Conservation (phyloP, 2,888 invertebrate genomes). For the Cantharis rustica region DNA sequence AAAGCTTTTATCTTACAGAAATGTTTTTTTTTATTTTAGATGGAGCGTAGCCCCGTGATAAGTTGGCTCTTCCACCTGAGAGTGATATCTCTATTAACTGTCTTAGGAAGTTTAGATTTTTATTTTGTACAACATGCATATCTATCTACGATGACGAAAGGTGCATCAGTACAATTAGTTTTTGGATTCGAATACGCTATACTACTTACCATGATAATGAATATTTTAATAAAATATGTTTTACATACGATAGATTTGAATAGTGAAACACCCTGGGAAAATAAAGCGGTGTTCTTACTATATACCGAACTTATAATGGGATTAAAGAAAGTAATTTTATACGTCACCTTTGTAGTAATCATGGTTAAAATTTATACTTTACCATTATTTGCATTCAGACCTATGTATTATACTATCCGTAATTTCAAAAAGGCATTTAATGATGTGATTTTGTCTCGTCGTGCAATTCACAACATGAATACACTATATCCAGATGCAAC, state of each 20-base stretch:
- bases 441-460: slow-evolving; percentile 94
- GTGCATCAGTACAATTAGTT: slow-evolving; percentile 96
- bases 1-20: not conserved
- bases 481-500: slow-evolving; percentile 97
- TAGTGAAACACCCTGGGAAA: slow-evolving; percentile 98
- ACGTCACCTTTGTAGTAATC: slow-evolving; percentile 82
- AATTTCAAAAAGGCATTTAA: slow-evolving; percentile 97
- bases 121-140: slow-evolving; percentile 94
- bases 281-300: slow-evolving; percentile 95
- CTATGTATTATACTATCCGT: slow-evolving; percentile 99
- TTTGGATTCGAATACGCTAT: slow-evolving; percentile 99
- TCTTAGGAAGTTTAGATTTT: slow-evolving; percentile 83
- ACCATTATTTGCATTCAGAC: slow-evolving; percentile 96
- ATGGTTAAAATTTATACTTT: slow-evolving; percentile 97
- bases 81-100: slow-evolving; percentile 79
- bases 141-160: slow-evolving; percentile 87
- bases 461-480: slow-evolving; percentile 98
- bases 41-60: slow-evolving; percentile 98
- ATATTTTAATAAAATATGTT: slow-evolving; percentile 90
- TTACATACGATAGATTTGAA: slow-evolving; percentile 87
- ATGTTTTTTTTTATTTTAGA: slow-evolving; percentile 67
- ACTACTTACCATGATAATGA: slow-evolving; percentile 88
- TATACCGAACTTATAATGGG: slow-evolving; percentile 97
- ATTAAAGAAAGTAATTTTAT: slow-evolving; percentile 69
- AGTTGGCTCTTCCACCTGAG: slow-evolving; percentile 93